Evolutionary conservation across 1,140 invertebrate species (phyloP), one percentile per base, ranked within the genome.

Genomic region (Drosophila littoralis): DNA sequence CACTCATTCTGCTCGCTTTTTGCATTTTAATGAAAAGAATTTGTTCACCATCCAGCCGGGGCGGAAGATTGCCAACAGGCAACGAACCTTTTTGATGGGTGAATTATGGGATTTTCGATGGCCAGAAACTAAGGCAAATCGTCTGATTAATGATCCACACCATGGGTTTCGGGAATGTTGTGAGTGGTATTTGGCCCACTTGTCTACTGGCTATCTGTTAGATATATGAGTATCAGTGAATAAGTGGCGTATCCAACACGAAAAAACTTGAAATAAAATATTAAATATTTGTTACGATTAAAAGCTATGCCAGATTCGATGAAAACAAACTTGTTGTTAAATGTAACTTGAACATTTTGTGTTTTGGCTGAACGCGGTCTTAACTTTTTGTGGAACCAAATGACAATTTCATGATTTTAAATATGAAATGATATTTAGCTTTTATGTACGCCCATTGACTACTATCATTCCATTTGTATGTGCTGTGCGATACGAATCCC

Each of bases 21-120:
- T 80, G 84, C 79, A 89, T 80, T 86, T 89, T 89, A 89, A 89
- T 86, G 84, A 79, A 79, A 79, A 55, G 79, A 77, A 74, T 74
- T 77, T 70, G 78, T 64, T 76, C 52, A 45, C 50, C 61, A 45
- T 43, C 46, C 59, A 50, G 40, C 32, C 45, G n/a, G 43, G 38
- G 58, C 32, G 32, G 43, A 69, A 33, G 57, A 6, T 17, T 59
- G 32, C 57, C 32, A 57, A 51, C 50, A 51, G 50, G 7, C 50
- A 35, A 17, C 42, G 58, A 76, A 79, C 79, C 68, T 75, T 79
- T 76, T 63, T 45, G 75, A 64, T 51, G 61, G 50, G 58, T 60
- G 65, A 75, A 43, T 69, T 77, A 75, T 75, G 59, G 58, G 58
- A 33, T 68, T 17, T 42, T 35, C 8, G 33, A 45, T 82, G 57